phyloP scores from a whole-genome alignment of 2,113 vertebrate genomes.

The Coturnix japonica region DNA sequence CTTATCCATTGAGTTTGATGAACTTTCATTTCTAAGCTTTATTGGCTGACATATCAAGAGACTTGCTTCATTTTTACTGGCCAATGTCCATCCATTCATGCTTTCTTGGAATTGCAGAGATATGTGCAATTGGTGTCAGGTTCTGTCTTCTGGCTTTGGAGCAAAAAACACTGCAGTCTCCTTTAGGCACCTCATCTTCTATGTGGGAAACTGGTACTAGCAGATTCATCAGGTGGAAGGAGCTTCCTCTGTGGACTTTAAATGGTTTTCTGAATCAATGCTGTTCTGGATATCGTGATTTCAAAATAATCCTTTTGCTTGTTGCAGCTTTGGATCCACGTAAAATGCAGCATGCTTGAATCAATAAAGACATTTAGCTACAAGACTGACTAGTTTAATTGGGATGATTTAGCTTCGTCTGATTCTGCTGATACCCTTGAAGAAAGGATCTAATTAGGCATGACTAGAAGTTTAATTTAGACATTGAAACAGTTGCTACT shows the following conservation, averaged over 20 bases:
- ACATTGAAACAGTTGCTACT: neutral
- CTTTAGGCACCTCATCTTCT: neutral
- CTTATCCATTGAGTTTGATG: neutral
- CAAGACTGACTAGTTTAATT: neutral
- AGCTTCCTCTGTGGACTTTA: neutral
- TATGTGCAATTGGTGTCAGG: neutral
- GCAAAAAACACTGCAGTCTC: neutral
- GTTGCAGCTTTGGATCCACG: neutral
- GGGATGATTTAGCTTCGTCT: neutral
- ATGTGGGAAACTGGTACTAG: neutral
- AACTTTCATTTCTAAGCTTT: neutral
- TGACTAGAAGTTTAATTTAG: conserved; percentile 19
- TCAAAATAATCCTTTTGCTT: neutral
- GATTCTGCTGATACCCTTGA: neutral
- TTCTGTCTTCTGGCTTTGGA: neutral
- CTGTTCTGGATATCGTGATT: neutral
- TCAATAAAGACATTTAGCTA: neutral
- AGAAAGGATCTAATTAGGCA: conserved; percentile 24
- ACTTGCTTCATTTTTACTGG: neutral
- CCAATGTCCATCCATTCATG: neutral
- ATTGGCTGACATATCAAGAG: neutral
- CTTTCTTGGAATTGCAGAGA: neutral
- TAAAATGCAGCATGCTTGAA: neutral
- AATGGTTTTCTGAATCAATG: neutral
- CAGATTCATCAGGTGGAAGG: neutral